Base-by-base conservation (phyloP, 2,888 invertebrate species). In the Hypolimnas misippus region DNA sequence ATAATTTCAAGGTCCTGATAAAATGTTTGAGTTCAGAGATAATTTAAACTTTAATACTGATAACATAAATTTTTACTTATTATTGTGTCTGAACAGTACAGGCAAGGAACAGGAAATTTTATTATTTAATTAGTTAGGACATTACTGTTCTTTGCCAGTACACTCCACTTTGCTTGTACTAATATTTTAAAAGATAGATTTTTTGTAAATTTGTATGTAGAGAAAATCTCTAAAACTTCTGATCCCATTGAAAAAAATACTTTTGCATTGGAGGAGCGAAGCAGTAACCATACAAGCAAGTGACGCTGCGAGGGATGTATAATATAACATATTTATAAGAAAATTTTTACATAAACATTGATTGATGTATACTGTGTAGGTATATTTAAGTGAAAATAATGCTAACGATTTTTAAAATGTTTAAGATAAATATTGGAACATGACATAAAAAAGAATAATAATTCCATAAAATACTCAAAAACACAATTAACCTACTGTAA, bases 391-490 rank as follows among this genome's bases (percentile, higher is more conserved):
- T 35, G 35, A 35, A 35, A 35, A 35, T 35, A 6, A 2, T 35
- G 35, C 6, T 35, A 35, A 35, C 6, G 10, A 6, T 35, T 7
- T 12, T 35, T 35, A 2, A 2, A 35, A 12, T 12, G 35, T 12
- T 35, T 6, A 6, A 12, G 6, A 12, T 35, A 10, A 12, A 49
- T 3, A 12, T 19, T 46, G 3, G 12, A 46, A 46, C 19, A 46
- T 46, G 21, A 21, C n/a, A 46, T 12, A 44, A 44, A 3, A n/a
- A 21, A 46, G n/a, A 4, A 4, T 29, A 54, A 31, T 12, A 16
- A 35, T 46, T 35, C 16, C 33, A 25, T 29, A 46, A 38, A 60
- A 60, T 54, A 60, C 59, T 60, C 59, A 60, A 21, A 54, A 14
- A 25, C 53, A 53, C 52, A 59, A 44, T 46, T 50, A 12, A 3